Base-by-base conservation (phyloP, 2,888 invertebrate genomes). In the Andrena marginata region DNA sequence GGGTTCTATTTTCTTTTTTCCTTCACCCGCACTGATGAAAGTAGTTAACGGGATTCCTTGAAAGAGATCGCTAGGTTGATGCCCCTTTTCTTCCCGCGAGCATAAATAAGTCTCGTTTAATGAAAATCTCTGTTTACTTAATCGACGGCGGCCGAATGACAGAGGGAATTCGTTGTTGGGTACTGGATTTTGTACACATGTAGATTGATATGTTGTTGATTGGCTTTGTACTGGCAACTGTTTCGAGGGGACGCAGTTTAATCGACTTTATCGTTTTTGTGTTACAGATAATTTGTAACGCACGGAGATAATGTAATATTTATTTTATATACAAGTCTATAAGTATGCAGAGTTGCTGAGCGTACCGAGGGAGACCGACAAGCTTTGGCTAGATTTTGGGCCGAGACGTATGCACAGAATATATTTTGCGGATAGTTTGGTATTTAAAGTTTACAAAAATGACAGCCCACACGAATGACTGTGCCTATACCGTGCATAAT, bases 391-490 rank as follows among this genome's bases (percentile, higher is more conserved):
- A 63, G 16, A n/a, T 33, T 35, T 16, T 51, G 59, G 70, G 8
- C 42, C 63, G 54, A 80, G 54, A 68, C 77, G 80, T 35, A 84
- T 83, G 87, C 76, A 51, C 67, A 80, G 60, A 62, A 76, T 68
- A 85, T 77, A 83, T 76, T 82, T 87, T 76, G 7, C 31, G 42
- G 62, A 71, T 33, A 62, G 64, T 63, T 77, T 68, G 82, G 60
- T 71, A 56, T 62, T 69, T 42, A 67, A 85, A 84, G 69, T 71
- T 65, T 33, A 62, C 54, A 74, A 91, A 88, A 56, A 92, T 92
- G 92, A 88, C 51, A 84, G 70, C 62, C 65, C 48, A 60, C 31
- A 78, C 33, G 59, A 80, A 48, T 81, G 75, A 82, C 60, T 54
- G 75, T 74, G 69, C 54, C 59, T 20, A 80, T 78, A 51, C 74